Percentiles rank a stretch among this genome's conserved stretches.
Evolutionary conservation across 2,888 invertebrate species (phyloP).

Genomic region (Plemyria rubiginata): DNA sequence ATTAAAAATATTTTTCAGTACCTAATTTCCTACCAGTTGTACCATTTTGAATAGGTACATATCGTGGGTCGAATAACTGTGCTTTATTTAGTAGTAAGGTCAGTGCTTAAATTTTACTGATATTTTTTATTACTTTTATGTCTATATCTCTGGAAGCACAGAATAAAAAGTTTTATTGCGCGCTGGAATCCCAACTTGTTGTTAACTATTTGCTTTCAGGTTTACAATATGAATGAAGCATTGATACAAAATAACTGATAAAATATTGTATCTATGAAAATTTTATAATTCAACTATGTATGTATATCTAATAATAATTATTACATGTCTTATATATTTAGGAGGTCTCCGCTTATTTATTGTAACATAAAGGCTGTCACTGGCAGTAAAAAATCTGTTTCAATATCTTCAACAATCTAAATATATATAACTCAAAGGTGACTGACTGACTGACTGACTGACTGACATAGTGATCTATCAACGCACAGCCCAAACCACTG

Average conservation of each 20-base stretch:
- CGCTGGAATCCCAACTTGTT: neutral
- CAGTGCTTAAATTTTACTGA: neutral
- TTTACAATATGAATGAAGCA: constrained; percentile 9
- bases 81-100: constrained; percentile 1
- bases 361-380: constrained; percentile 53
- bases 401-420: constrained; percentile 37
- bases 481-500: too few species aligned
- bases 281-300: constrained; percentile 39
- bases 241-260: constrained; percentile 22
- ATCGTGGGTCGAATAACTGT: constrained; percentile 6
- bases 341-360: constrained; percentile 39
- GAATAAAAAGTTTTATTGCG: neutral
- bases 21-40: neutral
- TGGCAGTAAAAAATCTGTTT: constrained; percentile 55
- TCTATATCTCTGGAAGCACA: constrained; percentile 5
- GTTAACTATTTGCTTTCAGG: neutral
- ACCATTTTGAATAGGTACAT: neutral
- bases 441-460: too few species aligned
- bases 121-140: neutral
- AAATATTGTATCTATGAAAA: constrained; percentile 33
- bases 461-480: too few species aligned
- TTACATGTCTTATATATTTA: constrained; percentile 34
- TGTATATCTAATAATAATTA: constrained; percentile 42
- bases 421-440: too few species aligned
- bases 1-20: constrained; percentile 15